These are phyloP conservation scores for Bombus breviceps DNA, from an alignment of 1,140 invertebrate genomes.

Conservation along the genomic window DNA sequence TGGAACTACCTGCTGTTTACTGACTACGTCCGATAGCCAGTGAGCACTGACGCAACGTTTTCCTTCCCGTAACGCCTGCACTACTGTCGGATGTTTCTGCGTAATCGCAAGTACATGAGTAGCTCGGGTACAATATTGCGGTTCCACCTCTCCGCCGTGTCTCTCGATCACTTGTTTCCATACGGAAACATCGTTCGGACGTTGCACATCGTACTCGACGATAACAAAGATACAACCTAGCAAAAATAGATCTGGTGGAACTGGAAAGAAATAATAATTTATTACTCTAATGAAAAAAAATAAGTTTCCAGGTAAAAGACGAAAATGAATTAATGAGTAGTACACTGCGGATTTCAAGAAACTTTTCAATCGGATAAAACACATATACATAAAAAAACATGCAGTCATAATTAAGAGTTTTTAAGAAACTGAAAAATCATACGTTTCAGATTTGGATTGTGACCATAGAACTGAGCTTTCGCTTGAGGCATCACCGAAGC, in stretches of 20 bases:
- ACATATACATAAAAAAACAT: neutral
- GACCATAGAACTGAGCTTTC: conserved; percentile 91
- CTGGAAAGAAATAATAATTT: conserved; percentile 81
- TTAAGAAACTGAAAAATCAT: conserved; percentile 63
- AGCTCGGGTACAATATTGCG: conserved; percentile 90
- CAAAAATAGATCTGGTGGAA: conserved; percentile 94
- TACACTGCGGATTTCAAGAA: too few relatives aligned
- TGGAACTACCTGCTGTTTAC: conserved; percentile 91
- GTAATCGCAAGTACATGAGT: conserved; percentile 96
- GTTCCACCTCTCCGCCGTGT: conserved; percentile 95
- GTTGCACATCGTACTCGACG: conserved; percentile 87
- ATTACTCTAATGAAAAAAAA: neutral
- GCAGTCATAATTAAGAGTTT: neutral
- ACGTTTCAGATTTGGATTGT: conserved; percentile 92
- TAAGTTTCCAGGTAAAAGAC: neutral
- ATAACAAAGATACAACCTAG: conserved; percentile 96
- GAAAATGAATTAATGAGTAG: too few relatives aligned
- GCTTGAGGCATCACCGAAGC: conserved; percentile 83
- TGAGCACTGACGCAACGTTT: conserved; percentile 95
- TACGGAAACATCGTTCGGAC: conserved; percentile 85
- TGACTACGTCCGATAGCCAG: conserved; percentile 96
- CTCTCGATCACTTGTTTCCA: conserved; percentile 94
- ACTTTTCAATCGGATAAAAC: neutral
- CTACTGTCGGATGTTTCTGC: conserved; percentile 93
- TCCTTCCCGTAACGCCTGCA: conserved; percentile 87